Conservation (phyloP, 2,113 vertebrate genomes). For the Motacilla tschutschensis region DNA sequence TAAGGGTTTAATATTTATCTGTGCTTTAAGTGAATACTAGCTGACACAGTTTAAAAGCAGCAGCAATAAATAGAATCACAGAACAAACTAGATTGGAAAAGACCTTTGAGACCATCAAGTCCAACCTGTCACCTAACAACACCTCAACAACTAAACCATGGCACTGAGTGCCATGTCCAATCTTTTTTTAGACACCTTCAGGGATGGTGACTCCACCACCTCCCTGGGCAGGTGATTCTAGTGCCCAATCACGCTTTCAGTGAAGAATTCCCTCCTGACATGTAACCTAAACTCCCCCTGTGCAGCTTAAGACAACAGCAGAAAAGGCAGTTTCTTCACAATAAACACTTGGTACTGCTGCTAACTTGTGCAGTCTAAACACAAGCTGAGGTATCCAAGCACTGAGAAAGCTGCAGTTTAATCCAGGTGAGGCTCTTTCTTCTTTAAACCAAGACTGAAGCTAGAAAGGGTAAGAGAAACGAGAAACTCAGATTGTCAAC, state of each 20-base stretch:
- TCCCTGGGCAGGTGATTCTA: not conserved
- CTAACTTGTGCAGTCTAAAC: not conserved
- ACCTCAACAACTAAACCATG: not conserved
- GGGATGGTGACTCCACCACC: not conserved
- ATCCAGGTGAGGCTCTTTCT: not conserved
- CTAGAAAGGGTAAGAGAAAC: not conserved
- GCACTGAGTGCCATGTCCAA: not conserved
- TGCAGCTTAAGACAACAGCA: not conserved
- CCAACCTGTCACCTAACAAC: not conserved
- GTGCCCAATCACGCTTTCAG: not conserved
- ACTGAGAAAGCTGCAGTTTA: not conserved
- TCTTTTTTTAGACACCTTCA: not conserved
- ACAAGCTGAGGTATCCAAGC: not conserved
- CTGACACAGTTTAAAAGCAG: not conserved
- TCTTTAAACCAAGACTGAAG: not conserved
- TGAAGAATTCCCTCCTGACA: not conserved
- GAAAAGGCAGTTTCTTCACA: not conserved
- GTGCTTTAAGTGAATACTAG: not conserved
- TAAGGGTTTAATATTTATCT: constrained; percentile 22
- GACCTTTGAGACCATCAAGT: not conserved
- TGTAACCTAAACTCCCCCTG: not conserved
- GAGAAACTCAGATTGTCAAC: not conserved
- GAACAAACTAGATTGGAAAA: not conserved
- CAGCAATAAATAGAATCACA: not conserved
- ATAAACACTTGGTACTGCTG: not conserved